These are phyloP conservation scores for Coelopa frigida DNA, from an alignment of 1,140 invertebrate species.

Conservation along the genomic window DNA sequence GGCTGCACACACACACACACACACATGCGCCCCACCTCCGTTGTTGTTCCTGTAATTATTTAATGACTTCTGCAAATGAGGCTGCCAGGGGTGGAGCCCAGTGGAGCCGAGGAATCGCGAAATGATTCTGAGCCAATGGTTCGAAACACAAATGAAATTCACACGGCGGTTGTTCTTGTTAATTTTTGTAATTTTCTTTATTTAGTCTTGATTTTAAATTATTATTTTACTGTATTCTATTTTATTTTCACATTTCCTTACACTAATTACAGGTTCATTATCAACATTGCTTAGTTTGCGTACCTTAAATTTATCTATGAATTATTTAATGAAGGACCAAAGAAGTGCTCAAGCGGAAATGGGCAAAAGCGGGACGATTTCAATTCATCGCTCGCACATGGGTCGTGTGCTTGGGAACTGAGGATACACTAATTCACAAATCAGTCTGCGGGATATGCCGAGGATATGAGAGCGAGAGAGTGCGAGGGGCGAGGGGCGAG, in stretches of 20 bases:
- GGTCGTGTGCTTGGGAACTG: too few species aligned
- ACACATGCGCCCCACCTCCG: not conserved
- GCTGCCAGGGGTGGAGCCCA: slow-evolving; percentile 3
- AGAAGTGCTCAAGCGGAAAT: not conserved
- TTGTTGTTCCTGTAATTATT: slow-evolving; percentile 1
- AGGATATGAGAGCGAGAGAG: too few species aligned
- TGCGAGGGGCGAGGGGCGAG: too few species aligned
- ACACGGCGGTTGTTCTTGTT: not conserved
- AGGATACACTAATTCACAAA: too few species aligned
- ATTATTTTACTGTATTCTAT: slow-evolving; percentile 1
- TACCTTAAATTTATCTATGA: slow-evolving; percentile 4
- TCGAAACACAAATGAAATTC: not conserved
- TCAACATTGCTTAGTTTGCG: slow-evolving; percentile 4
- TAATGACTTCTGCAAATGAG: slow-evolving; percentile 6
- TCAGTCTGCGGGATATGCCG: too few species aligned
- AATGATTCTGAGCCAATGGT: slow-evolving; percentile 1
- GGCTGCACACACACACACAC: not conserved
- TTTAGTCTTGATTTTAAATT: slow-evolving; percentile 1
- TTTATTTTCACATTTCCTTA: slow-evolving; percentile 2
- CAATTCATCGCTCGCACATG: too few species aligned
- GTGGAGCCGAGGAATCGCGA: not conserved
- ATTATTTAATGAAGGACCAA: not conserved
- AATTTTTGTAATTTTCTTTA: slow-evolving; percentile 10
- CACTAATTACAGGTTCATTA: slow-evolving; percentile 4
- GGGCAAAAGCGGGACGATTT: too few species aligned